phyloP scores from a whole-genome alignment of 1,140 invertebrate genomes.

The Neotoxoptera formosana region DNA sequence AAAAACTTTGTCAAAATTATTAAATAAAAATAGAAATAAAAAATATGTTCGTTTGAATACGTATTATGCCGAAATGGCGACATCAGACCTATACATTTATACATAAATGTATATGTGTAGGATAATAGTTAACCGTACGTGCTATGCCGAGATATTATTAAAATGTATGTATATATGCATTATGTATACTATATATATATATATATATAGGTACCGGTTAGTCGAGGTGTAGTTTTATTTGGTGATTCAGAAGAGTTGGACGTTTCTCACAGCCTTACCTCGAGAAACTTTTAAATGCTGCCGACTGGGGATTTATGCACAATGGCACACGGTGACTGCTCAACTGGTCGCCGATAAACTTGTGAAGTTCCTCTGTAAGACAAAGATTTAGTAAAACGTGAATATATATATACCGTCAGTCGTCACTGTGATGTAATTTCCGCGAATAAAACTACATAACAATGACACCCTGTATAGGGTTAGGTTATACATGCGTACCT shows the following conservation, averaged over 20 bases:
- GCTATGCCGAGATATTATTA: not conserved
- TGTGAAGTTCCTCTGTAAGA: constrained; percentile 94
- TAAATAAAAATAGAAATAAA: not conserved
- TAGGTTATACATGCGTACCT: constrained; percentile 69
- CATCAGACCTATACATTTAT: not conserved
- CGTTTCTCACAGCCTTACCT: constrained; percentile 77
- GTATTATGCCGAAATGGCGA: not conserved
- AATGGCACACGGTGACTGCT: constrained; percentile 90
- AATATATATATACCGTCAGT: not conserved
- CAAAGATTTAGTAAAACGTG: not conserved
- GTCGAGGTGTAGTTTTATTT: constrained; percentile 45
- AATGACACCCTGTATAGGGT: not conserved
- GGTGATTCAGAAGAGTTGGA: constrained; percentile 49
- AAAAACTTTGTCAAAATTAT: not conserved
- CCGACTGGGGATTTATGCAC: constrained; percentile 99
- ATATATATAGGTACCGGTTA: constrained; percentile 32
- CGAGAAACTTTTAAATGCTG: constrained; percentile 99
- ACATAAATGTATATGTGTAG: not conserved
- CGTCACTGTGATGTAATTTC: not conserved
- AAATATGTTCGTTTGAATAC: not conserved
- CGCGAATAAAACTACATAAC: not conserved
- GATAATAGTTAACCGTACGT: constrained; percentile 6
- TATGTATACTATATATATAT: not conserved
- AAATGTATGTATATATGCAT: not conserved
- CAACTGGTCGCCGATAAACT: constrained; percentile 96